These are phyloP conservation scores for Gavia stellata DNA, from an alignment of 2,113 vertebrate genomes.

Conservation along the genomic window DNA sequence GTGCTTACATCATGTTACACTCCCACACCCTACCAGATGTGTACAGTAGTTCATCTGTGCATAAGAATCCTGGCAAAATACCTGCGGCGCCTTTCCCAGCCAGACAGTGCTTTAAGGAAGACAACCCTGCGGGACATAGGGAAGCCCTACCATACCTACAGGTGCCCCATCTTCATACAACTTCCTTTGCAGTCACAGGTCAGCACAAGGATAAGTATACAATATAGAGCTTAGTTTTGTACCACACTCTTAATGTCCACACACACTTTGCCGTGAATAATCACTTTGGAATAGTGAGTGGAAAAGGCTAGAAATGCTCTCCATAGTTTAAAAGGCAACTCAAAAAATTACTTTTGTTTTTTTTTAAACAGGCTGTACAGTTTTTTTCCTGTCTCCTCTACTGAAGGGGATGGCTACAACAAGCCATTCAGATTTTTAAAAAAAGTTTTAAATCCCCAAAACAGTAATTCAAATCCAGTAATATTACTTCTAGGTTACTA, in stretches of 20 bases:
- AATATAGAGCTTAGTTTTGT: neutral
- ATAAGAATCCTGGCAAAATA: neutral
- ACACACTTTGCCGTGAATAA: neutral
- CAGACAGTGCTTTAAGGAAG: neutral
- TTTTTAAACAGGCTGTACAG: neutral
- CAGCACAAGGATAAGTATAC: neutral
- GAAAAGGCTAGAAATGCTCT: neutral
- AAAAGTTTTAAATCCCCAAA: neutral
- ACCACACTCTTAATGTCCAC: neutral
- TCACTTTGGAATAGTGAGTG: neutral
- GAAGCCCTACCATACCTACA: fast-evolving
- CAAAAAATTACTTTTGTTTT: neutral
- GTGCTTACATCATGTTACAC: neutral
- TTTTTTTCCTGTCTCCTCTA: neutral
- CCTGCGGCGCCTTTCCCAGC: neutral
- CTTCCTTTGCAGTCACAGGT: neutral
- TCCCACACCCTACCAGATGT: fast-evolving
- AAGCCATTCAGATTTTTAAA: neutral
- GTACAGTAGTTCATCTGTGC: neutral
- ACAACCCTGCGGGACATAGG: neutral
- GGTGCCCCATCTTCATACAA: fast-evolving
- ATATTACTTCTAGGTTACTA: neutral
- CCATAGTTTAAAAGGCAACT: neutral
- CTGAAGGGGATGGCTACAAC: neutral
- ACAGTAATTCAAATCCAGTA: neutral